Percentiles rank a stretch among this genome's conserved stretches.
Conservation (phyloP, 2,797 vertebrate species). For the Trichosurus vulpecula region DNA sequence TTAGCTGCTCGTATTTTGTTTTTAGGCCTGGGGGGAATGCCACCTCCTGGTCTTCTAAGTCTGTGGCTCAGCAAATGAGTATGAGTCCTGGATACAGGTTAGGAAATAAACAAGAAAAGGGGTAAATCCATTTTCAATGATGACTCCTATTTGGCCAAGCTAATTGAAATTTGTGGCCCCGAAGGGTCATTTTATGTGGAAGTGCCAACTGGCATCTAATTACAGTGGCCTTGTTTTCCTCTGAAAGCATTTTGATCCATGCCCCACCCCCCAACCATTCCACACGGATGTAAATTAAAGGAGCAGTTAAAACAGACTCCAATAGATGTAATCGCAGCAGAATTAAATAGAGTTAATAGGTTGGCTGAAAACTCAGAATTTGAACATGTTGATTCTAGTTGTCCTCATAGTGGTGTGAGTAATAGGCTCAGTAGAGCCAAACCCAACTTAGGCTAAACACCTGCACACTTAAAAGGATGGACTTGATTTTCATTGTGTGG, state of each 20-base stretch:
- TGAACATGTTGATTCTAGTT: background rate
- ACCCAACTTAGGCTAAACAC: background rate
- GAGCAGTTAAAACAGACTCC: slow-evolving; percentile 24
- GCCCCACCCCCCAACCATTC: background rate
- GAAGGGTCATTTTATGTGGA: background rate
- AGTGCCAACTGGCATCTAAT: background rate
- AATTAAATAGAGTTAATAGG: slow-evolving; percentile 8
- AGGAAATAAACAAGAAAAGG: background rate
- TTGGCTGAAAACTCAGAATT: background rate
- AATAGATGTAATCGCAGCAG: background rate
- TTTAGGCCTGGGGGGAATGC: slow-evolving; percentile 39
- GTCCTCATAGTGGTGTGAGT: background rate
- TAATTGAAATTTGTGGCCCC: slow-evolving; percentile 31
- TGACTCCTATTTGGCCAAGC: slow-evolving; percentile 42
- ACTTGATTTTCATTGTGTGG: slow-evolving; percentile 10
- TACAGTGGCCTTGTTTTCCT: background rate
- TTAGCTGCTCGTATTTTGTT: slow-evolving; percentile 27
- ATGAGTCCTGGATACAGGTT: background rate
- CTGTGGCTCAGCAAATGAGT: slow-evolving; percentile 3
- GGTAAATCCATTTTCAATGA: background rate
- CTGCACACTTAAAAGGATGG: background rate
- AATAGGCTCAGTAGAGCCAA: background rate
- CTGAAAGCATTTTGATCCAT: slow-evolving; percentile 19
- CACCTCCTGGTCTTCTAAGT: background rate
- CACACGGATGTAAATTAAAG: slow-evolving; percentile 9